These are phyloP conservation scores for Himalopsyche anomala DNA, from an alignment of 2,888 invertebrate species.

Conservation along the genomic window DNA sequence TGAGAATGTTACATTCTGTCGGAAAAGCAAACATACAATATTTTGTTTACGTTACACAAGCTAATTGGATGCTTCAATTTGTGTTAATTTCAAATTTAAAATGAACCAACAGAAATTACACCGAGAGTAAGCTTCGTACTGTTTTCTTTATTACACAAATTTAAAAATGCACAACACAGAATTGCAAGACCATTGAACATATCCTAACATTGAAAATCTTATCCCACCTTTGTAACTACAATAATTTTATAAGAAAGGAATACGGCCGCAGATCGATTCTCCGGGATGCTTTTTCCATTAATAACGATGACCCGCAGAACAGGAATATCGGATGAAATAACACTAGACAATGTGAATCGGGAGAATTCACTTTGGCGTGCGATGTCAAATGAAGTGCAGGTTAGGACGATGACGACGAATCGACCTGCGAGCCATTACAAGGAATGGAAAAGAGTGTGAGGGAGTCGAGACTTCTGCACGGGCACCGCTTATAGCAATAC, in stretches of 20 bases:
- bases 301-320: not conserved
- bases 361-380: too few species aligned
- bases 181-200: conserved; percentile 59
- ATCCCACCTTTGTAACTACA: conserved; percentile 54
- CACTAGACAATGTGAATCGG: too few species aligned
- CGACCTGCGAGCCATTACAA: conserved; percentile 48
- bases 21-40: conserved; percentile 55
- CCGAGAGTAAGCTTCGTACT: conserved; percentile 41
- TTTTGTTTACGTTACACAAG: conserved; percentile 53
- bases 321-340: not conserved
- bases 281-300: not conserved
- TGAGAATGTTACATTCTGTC: conserved; percentile 47
- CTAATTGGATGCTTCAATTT: conserved; percentile 48
- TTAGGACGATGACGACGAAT: not conserved
- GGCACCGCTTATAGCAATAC: conserved; percentile 59
- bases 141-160: conserved; percentile 48
- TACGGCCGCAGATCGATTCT: conserved; percentile 50
- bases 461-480: conserved; percentile 65
- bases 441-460: conserved; percentile 64
- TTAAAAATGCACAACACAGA: conserved; percentile 63
- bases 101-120: conserved; percentile 45
- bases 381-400: too few species aligned
- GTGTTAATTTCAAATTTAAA: conserved; percentile 38
- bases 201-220: conserved; percentile 62
- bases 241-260: conserved; percentile 64